Percentiles rank a stretch among this genome's conserved stretches.
phyloP scores from a whole-genome alignment of 2,888 invertebrate genomes.

The Atrina japonica region DNA sequence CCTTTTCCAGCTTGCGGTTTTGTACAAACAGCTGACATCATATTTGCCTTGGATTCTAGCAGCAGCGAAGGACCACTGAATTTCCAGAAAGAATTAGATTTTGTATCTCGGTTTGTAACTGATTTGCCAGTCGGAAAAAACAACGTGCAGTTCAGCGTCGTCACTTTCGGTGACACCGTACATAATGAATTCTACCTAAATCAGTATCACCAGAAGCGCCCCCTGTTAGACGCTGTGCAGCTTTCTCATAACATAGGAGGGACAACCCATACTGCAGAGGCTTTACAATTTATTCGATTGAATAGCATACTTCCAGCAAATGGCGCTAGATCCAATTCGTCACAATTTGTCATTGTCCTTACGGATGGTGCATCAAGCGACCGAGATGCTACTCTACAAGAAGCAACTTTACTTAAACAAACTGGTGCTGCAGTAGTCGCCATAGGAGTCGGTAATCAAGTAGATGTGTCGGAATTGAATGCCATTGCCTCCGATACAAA shows the following conservation, averaged over 20 bases:
- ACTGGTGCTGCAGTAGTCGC: conserved; percentile 48
- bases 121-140: conserved; percentile 56
- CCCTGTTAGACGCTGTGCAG: conserved; percentile 54
- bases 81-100: conserved; percentile 61
- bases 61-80: conserved; percentile 54
- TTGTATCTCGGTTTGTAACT: conserved; percentile 54
- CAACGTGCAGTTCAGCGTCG: conserved; percentile 59
- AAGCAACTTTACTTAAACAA: conserved; percentile 52
- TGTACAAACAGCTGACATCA: conserved; percentile 61
- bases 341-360: conserved; percentile 55
- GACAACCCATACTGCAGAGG: conserved; percentile 55
- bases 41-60: conserved; percentile 61
- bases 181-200: conserved; percentile 62
- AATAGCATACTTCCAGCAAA: conserved; percentile 48
- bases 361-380: conserved; percentile 58
- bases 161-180: conserved; percentile 59
- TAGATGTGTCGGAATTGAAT: conserved; percentile 53
- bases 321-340: conserved; percentile 49
- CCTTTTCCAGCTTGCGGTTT: conserved; percentile 57
- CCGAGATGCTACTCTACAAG: conserved; percentile 41
- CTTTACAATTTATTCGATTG: conserved; percentile 48
- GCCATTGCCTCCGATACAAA: conserved; percentile 50
- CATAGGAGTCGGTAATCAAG: conserved; percentile 58
- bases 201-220: conserved; percentile 48
- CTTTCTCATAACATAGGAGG: conserved; percentile 49